phyloP scores from a whole-genome alignment of 2,797 vertebrate species.

The Pipistrellus nathusii region DNA sequence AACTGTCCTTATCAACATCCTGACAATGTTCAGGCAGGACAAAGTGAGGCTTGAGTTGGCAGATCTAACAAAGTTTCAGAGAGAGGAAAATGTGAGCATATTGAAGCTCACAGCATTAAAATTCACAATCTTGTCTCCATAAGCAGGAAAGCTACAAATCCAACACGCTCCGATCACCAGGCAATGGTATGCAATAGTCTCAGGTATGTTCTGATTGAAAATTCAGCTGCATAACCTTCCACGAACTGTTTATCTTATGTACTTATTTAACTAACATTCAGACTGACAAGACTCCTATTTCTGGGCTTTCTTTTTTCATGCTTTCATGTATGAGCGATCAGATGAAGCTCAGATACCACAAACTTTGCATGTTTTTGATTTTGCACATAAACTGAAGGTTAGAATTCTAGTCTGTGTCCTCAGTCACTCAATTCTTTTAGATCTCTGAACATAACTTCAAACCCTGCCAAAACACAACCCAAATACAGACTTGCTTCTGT shows the following conservation, averaged over 20 bases:
- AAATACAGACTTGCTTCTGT: slow-evolving; percentile 87
- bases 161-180: slow-evolving; percentile 76
- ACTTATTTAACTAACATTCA: slow-evolving; percentile 92
- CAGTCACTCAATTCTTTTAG: slow-evolving; percentile 88
- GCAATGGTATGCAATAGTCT: slow-evolving; percentile 80
- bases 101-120: slow-evolving; percentile 69
- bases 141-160: slow-evolving; percentile 80
- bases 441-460: slow-evolving; percentile 92
- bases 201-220: slow-evolving; percentile 87
- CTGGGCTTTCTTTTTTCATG: slow-evolving; percentile 87
- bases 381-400: slow-evolving; percentile 90
- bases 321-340: slow-evolving; percentile 90
- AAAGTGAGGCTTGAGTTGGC: neutral
- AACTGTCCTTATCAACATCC: neutral
- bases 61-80: slow-evolving; percentile 9
- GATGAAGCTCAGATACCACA: slow-evolving; percentile 88
- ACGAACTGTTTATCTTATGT: slow-evolving; percentile 91
- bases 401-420: slow-evolving; percentile 90
- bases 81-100: neutral
- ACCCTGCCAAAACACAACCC: slow-evolving; percentile 89
- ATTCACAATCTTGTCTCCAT: slow-evolving; percentile 67
- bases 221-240: slow-evolving; percentile 90
- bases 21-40: neutral
- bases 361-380: slow-evolving; percentile 93
- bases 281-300: slow-evolving; percentile 90